Evolutionary conservation across 1,140 invertebrate species (phyloP).

Genomic region (Hyposmocoma kahamanoa): DNA sequence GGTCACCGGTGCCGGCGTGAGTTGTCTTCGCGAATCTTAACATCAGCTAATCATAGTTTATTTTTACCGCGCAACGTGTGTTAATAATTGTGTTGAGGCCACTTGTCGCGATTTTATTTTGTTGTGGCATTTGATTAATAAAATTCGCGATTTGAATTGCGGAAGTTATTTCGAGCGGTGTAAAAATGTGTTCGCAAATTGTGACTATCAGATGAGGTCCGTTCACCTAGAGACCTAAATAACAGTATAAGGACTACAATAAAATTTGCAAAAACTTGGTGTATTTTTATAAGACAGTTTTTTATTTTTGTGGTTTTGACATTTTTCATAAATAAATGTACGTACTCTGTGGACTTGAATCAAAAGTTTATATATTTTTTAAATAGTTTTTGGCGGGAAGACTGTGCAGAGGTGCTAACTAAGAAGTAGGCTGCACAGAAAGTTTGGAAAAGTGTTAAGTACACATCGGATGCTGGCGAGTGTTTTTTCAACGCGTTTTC

Average conservation of each 20-base stretch:
- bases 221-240: conserved; percentile 25
- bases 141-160: conserved; percentile 43
- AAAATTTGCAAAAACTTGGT: too few species aligned
- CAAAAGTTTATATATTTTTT: conserved; percentile 16
- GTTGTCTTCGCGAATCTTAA: conserved; percentile 67
- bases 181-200: conserved; percentile 32
- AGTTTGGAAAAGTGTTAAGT: conserved; percentile 69
- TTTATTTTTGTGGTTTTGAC: conserved; percentile 17
- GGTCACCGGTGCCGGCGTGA: conserved; percentile 32
- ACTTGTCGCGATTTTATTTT: conserved; percentile 55
- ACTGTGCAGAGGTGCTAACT: conserved; percentile 40
- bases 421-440: conserved; percentile 51
- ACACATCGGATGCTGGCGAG: conserved; percentile 59
- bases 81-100: conserved; percentile 65
- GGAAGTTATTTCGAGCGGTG: conserved; percentile 48
- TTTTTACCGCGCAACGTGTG: conserved; percentile 71
- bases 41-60: conserved; percentile 71
- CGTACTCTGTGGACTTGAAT: conserved; percentile 18
- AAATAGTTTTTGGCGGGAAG: conserved; percentile 49
- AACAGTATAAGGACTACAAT: conserved; percentile 32
- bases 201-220: conserved; percentile 25
- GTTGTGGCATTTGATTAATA: conserved; percentile 45
- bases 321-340: conserved; percentile 5
- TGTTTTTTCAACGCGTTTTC: conserved; percentile 73
- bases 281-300: too few species aligned